Percentiles rank a stretch among this genome's conserved stretches.
Evolutionary conservation across 2,113 vertebrate genomes (phyloP).

Genomic region (Podocnemis expansa): DNA sequence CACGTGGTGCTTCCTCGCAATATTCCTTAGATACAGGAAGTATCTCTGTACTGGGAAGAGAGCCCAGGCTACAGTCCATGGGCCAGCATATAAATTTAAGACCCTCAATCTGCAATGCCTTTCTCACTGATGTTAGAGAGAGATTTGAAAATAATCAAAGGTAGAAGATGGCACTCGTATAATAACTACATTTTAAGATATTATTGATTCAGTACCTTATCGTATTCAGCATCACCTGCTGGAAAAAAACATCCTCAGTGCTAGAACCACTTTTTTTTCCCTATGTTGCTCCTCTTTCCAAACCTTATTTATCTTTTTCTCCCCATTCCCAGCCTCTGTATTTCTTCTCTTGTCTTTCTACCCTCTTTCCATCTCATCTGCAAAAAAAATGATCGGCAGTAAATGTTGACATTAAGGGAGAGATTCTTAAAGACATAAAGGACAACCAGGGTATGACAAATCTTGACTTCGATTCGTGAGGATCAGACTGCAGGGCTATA

Average conservation of each 20-base stretch:
- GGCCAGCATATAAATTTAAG: neutral
- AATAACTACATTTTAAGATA: neutral
- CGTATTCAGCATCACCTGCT: neutral
- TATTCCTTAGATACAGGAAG: neutral
- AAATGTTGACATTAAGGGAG: neutral
- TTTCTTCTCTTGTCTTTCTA: neutral
- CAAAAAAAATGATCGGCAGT: neutral
- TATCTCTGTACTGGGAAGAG: neutral
- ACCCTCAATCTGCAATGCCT: neutral
- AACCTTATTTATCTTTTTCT: neutral
- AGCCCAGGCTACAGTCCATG: neutral
- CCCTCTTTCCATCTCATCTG: neutral
- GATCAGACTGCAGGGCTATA: too few relatives aligned
- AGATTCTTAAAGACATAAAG: neutral
- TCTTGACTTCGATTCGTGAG: neutral
- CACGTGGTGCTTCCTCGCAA: neutral
- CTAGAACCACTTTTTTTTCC: neutral
- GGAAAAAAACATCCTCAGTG: neutral
- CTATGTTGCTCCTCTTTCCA: neutral
- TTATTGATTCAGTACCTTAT: neutral
- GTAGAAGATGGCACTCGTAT: neutral
- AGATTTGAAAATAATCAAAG: neutral
- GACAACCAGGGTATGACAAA: neutral
- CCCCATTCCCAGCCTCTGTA: neutral
- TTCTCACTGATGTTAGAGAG: neutral